Base-by-base conservation (phyloP, 2,888 invertebrate genomes). In the Spatulosminthurus flaviceps region DNA sequence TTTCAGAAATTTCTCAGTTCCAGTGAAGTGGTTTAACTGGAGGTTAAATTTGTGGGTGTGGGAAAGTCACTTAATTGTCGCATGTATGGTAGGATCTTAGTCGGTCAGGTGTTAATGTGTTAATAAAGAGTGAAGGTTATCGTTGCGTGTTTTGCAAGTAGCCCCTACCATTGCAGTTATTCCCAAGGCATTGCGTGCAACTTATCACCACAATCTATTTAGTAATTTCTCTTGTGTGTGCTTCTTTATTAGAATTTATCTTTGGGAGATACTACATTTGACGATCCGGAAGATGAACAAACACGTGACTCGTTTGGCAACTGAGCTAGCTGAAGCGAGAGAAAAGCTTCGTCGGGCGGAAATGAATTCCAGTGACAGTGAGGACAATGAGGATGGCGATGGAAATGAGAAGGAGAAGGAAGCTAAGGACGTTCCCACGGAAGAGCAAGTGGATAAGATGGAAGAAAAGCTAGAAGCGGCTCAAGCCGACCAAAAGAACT, bases 271-370 rank as follows among this genome's bases (percentile, higher is more conserved):
- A 81, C 90, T 99, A 77, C 97, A 98, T 88, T 89, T 96, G 80
- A 98, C 98, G 1, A 95, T 98, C 73, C 94, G 95, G 86, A 98
- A 97, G 89, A 97, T 98, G 94, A 96, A 96, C 87, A 95, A 95
- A 87, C 96, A 97, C 86, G 97, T 98, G 1, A 92, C 93, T 0
- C 95, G 95, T 87, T 89, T 96, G 79, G 88, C 87, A 85, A 88
- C 87, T 41, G 97, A 97, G 87, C 89, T 97, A 66, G 90, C 91
- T 77, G 95, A 95, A 80, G 94, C 96, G 0, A 90, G 94, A 82
- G 96, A 96, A 86, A 95, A 95, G 86, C 88, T 97, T 26, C 93
- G 95, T 19, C 90, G 93, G 83, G 95, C 93, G 7, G 94, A 94
- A 87, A 83, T 82, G 79, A 83, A 81, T 73, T 81, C 82, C 0